Conservation (phyloP, 2,797 vertebrate genomes). For the Rhinella marina region DNA sequence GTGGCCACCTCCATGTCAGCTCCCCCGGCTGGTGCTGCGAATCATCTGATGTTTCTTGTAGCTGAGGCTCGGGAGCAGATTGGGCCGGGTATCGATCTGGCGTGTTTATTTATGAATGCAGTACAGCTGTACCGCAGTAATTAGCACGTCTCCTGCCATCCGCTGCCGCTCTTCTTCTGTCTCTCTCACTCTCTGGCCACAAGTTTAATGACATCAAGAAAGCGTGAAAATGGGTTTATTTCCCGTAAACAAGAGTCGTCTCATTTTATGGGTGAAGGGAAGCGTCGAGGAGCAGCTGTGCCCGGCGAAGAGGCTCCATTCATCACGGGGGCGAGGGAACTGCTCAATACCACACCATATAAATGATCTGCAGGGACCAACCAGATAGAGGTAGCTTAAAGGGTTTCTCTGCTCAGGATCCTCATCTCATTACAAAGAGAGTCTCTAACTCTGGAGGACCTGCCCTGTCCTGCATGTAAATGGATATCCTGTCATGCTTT, state of each 20-base stretch:
- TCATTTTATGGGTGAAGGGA: constrained; percentile 53
- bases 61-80: constrained; percentile 17
- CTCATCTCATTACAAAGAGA: neutral
- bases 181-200: constrained; percentile 48
- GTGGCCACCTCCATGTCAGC: neutral
- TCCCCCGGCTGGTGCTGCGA: neutral
- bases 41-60: constrained; percentile 22
- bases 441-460: neutral
- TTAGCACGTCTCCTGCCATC: constrained; percentile 49
- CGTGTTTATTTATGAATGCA: constrained; percentile 62
- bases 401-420: neutral
- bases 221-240: constrained; percentile 41
- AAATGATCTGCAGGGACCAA: neutral
- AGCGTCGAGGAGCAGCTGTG: neutral
- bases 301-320: constrained; percentile 8
- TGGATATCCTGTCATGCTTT: neutral
- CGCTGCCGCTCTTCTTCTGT: neutral
- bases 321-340: constrained; percentile 16
- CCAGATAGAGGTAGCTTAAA: neutral
- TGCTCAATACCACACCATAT: neutral
- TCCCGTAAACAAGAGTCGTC: constrained; percentile 50
- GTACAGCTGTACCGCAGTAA: constrained; percentile 57
- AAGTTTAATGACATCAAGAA: constrained; percentile 57
- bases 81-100: constrained; percentile 44
- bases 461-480: neutral